Base-by-base conservation (phyloP, 2,797 vertebrate species). In the Pagetopsis macropterus region DNA sequence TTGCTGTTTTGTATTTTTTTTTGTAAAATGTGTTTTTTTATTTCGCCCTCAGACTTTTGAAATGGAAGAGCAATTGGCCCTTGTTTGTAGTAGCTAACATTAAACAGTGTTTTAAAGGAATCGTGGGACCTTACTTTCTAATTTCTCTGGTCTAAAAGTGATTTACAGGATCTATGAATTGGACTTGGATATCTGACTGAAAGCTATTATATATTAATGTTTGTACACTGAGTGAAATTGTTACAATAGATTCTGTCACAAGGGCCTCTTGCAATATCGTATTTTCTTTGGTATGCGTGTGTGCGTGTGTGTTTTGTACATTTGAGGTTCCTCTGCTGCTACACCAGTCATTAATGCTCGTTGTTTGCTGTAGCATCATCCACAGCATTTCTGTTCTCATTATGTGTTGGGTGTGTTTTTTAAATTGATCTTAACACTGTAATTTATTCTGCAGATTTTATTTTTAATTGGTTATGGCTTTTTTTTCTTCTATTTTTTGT, bases 341-440 rank as follows among this genome's bases (percentile, higher is more conserved):
- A 91, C 90, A 87, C 85, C 81, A 90, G 87, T 91, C 81, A 79
- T 88, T 81, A 78, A 88, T 84, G 83, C 85, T 89, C 73, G 62
- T 87, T 23, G 70, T 91, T 88, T 81, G 83, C 85, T 82, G 83
- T 86, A 86, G 76, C 74, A 63, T 78, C 79, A 81, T 68, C 70
- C 77, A 62, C 83, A 62, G 75, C 77, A 12, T 81, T 91, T 85
- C 54, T 85, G 77, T 85, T 84, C 77, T 78, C 84, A 75, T 87
- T 58, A 33, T 49, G 65, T 76, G 88, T 88, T n/a, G 16, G 76
- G 68, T 79, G 64, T 76, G 72, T 88, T 75, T 88, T 88, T 90
- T 72, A 76, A 89, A 92, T 91, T 87, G 89, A 92, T 92, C 87
- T 90, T 77, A 85, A 86, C 83, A 89, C 88, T 89, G 88, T 90